Percentiles rank a stretch among this genome's conserved stretches.
Evolutionary conservation across 23 tunicate genomes (phyloP).

Genomic region (Corella eumyota): DNA sequence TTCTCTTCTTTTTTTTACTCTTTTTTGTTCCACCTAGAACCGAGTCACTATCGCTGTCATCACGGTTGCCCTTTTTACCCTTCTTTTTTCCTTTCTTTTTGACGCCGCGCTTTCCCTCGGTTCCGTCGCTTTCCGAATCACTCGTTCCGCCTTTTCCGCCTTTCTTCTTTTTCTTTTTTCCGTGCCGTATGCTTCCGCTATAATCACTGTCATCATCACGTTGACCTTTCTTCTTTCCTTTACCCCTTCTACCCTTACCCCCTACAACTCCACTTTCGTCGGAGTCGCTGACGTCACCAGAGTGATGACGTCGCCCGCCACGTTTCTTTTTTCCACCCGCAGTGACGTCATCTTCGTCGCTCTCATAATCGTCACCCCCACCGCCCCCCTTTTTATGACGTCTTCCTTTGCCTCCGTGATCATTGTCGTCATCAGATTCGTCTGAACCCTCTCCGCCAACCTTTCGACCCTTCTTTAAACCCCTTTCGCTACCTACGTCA

Average conservation of each 20-base stretch:
- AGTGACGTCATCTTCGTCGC: conserved; percentile 1
- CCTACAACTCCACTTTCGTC: conserved; percentile 29
- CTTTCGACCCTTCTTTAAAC: no score
- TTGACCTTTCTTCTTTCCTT: conserved; percentile 11
- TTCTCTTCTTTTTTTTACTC: conserved; percentile 8
- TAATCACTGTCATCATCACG: conserved; percentile 14
- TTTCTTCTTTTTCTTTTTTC: conserved; percentile 28
- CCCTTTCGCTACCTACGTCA: conserved; percentile 2
- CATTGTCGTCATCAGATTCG: conserved; percentile 33
- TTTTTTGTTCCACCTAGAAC: conserved; percentile 11
- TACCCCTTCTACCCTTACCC: conserved; percentile 18
- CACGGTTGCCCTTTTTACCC: conserved; percentile 6
- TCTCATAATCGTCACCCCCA: conserved; percentile 22
- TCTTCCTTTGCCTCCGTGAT: conserved; percentile 1
- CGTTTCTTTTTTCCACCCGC: conserved; percentile 19
- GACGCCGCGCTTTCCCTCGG: conserved; percentile 3
- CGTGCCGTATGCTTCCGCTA: conserved; percentile 27
- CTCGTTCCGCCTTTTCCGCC: conserved; percentile 5
- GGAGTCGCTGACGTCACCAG: conserved; percentile 27
- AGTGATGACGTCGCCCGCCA: conserved; percentile 19
- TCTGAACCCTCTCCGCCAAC: conserved; percentile 20
- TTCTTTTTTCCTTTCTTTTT: conserved; percentile 2
- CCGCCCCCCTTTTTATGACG: conserved; percentile 29
- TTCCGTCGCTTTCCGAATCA: conserved; percentile 5
- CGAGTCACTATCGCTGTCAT: conserved; percentile 7